These are phyloP conservation scores for Maconellicoccus hirsutus DNA, from an alignment of 1,140 invertebrate genomes.

Conservation along the genomic window DNA sequence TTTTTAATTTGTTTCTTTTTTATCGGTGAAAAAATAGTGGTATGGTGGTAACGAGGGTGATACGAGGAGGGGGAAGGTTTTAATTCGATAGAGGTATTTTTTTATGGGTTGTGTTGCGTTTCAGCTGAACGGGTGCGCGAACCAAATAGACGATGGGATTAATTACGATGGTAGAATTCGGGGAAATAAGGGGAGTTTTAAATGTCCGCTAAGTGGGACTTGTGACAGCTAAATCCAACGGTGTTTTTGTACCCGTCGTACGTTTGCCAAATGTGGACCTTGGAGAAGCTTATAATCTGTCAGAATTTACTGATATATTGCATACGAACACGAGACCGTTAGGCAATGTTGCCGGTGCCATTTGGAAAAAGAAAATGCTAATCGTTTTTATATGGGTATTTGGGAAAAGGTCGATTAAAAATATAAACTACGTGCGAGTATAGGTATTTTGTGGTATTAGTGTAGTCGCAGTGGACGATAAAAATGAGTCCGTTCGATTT, in stretches of 20 bases:
- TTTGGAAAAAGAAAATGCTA: constrained; percentile 2
- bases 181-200: constrained; percentile 18
- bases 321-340: constrained; percentile 8
- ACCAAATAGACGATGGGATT: not conserved
- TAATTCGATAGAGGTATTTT: not conserved
- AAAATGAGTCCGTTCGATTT: too few species aligned
- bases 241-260: not conserved
- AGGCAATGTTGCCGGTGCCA: too few species aligned
- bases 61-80: too few species aligned
- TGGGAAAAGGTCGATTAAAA: not conserved
- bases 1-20: too few species aligned
- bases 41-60: too few species aligned
- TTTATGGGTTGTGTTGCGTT: constrained; percentile 19
- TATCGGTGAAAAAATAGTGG: too few species aligned
- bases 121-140: not conserved
- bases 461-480: too few species aligned
- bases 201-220: constrained; percentile 20
- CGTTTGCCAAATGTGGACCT: constrained; percentile 17
- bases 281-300: constrained; percentile 14
- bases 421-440: not conserved
- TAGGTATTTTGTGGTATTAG: too few species aligned
- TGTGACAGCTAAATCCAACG: constrained; percentile 19
- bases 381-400: not conserved
- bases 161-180: not conserved
- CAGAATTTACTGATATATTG: constrained; percentile 20